phyloP scores from a whole-genome alignment of 2,888 invertebrate genomes.

The Synanthedon vespiformis region DNA sequence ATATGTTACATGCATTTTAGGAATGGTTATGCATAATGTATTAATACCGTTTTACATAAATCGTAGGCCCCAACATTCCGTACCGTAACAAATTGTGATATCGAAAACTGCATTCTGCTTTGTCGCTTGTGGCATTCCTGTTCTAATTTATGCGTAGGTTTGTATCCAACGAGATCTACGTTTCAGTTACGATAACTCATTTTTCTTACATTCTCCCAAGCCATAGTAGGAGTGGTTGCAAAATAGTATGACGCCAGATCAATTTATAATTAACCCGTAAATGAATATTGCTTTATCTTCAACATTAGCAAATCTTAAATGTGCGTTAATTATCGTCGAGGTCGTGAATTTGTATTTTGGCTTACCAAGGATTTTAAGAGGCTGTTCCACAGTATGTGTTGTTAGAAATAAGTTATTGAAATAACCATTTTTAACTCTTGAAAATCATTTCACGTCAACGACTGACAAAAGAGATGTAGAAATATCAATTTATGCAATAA shows the following conservation, averaged over 20 bases:
- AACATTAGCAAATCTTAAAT: not conserved
- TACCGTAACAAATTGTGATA: not conserved
- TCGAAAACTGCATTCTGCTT: conserved; percentile 2
- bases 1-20: no score
- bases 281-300: conserved; percentile 5
- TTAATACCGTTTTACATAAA: not conserved
- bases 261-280: conserved; percentile 16
- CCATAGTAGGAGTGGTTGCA: conserved; percentile 22
- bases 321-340: no score
- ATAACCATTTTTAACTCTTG: no score
- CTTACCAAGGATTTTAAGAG: no score
- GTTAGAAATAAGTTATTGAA: no score
- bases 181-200: conserved; percentile 20
- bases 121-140: conserved; percentile 5
- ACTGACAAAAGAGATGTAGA: no score
- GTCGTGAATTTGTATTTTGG: no score
- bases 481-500: no score
- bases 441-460: no score
- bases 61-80: not conserved
- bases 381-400: no score
- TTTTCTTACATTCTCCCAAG: conserved; percentile 22
- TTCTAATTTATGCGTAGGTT: not conserved
- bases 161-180: not conserved
- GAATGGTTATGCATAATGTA: no score
- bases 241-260: conserved; percentile 19